phyloP scores from a whole-genome alignment of 2,113 vertebrate species.

The Pteropus alecto region DNA sequence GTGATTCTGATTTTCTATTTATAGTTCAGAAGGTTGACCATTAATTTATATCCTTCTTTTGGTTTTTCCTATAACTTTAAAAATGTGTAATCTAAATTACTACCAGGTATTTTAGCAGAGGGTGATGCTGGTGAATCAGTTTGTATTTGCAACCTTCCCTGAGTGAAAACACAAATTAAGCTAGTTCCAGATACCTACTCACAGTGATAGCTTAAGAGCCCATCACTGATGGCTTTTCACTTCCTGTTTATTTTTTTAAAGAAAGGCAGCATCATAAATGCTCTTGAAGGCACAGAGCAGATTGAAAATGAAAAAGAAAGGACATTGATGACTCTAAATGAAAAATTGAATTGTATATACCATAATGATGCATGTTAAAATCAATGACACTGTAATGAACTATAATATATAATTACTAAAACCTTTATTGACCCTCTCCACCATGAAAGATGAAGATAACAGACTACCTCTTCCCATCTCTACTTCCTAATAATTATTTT shows the following conservation, averaged over 20 bases:
- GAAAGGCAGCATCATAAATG: not conserved
- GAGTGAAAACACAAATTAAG: not conserved
- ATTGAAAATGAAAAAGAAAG: slow-evolving; percentile 5
- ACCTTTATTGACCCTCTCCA: not conserved
- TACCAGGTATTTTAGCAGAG: not conserved
- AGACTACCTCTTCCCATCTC: not conserved
- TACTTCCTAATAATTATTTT: slow-evolving; percentile 7
- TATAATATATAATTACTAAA: not conserved
- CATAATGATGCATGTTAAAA: slow-evolving; percentile 4
- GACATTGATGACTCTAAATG: not conserved
- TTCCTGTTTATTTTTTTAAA: not conserved
- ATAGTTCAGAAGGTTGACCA: not conserved
- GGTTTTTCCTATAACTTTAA: not conserved
- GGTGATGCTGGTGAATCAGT: not conserved
- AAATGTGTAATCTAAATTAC: not conserved
- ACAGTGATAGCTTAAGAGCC: not conserved
- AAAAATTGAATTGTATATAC: not conserved
- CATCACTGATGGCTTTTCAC: not conserved
- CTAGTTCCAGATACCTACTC: not conserved
- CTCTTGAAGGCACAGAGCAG: not conserved
- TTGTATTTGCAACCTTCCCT: not conserved
- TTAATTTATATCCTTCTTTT: not conserved
- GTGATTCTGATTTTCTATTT: not conserved
- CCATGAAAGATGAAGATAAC: not conserved
- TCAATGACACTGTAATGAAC: not conserved